phyloP scores from a whole-genome alignment of 2,888 invertebrate species.

The Cataglyphis altisquamis region DNA sequence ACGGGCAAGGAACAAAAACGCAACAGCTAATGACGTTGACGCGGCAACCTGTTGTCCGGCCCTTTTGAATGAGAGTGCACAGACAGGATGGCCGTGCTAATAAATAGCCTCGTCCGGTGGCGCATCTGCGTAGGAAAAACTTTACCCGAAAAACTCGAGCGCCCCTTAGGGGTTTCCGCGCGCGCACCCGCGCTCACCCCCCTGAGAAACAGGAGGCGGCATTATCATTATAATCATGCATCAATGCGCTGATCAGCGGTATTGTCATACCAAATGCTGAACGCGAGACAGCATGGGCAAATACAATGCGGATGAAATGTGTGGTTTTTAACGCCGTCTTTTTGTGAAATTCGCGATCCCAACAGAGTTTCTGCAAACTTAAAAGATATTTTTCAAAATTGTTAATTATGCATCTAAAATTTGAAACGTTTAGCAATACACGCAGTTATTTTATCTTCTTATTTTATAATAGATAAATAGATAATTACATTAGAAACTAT shows the following conservation, averaged over 20 bases:
- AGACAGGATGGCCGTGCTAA: constrained; percentile 79
- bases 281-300: constrained; percentile 44
- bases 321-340: constrained; percentile 16
- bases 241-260: constrained; percentile 84
- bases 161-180: constrained; percentile 74
- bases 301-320: constrained; percentile 52
- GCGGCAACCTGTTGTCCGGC: constrained; percentile 83
- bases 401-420: constrained; percentile 1
- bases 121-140: constrained; percentile 83
- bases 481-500: neutral
- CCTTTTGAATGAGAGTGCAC: constrained; percentile 78
- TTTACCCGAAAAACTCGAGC: constrained; percentile 78
- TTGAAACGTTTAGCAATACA: neutral
- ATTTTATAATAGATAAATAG: neutral
- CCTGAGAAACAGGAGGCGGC: constrained; percentile 65
- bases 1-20: constrained; percentile 69
- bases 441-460: neutral
- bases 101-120: constrained; percentile 81
- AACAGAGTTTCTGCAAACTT: constrained; percentile 11
- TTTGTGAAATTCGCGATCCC: constrained; percentile 12
- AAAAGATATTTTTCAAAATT: constrained; percentile 13
- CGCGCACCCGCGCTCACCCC: constrained; percentile 73
- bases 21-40: constrained; percentile 81
- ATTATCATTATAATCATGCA: constrained; percentile 86
- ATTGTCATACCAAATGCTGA: constrained; percentile 85